phyloP scores from a whole-genome alignment of 2,888 invertebrate genomes.

The Acronicta aceris region DNA sequence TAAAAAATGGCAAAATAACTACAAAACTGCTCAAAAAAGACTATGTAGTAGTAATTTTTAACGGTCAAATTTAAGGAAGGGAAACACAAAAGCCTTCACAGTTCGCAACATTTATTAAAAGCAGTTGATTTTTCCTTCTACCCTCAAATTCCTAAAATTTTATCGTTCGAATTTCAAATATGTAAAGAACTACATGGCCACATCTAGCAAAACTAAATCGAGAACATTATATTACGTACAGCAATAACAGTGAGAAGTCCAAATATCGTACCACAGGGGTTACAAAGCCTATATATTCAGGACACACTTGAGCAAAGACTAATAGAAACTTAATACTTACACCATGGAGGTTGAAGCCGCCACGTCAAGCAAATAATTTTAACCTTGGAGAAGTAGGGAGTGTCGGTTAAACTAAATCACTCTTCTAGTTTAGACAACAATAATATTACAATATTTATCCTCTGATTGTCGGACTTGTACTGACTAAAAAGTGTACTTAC shows the following conservation, averaged over 20 bases:
- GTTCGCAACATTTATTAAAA: no score
- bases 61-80: no score
- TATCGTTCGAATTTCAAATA: background rate
- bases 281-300: constrained; percentile 29
- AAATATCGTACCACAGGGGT: constrained; percentile 18
- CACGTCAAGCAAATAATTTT: background rate
- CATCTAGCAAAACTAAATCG: background rate
- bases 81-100: no score
- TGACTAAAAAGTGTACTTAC: no score
- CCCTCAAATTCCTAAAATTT: no score
- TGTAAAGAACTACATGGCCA: background rate
- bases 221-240: constrained; percentile 4
- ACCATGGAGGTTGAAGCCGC: background rate
- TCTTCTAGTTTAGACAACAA: background rate
- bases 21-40: no score
- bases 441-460: no score
- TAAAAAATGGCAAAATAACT: no score
- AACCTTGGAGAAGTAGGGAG: background rate
- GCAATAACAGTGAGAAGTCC: constrained; percentile 16
- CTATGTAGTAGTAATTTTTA: no score
- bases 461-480: no score
- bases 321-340: constrained; percentile 61
- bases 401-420: background rate
- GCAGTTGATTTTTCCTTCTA: no score
- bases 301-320: constrained; percentile 34